Evolutionary conservation across 1,140 invertebrate species (phyloP), one percentile per base, ranked within the genome.

Genomic region (Drosophila pruinosa): DNA sequence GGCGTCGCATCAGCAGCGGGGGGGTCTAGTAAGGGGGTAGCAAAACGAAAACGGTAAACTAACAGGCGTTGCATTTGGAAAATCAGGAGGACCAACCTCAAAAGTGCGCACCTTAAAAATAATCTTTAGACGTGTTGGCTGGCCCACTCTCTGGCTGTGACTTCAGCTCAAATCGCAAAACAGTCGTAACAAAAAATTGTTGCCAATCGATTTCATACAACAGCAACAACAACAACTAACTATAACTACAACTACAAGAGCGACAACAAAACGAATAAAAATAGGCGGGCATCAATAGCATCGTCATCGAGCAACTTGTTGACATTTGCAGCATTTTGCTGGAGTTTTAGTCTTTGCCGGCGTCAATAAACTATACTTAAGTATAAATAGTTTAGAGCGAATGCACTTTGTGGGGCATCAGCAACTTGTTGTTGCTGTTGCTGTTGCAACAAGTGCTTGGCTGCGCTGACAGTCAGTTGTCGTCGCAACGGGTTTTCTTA

Each of bases 91-190:
- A 81, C 78, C 82, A 86, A 86, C 81, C 81, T 88, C 81, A 86
- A 86, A 86, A 86, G 82, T 86, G 81, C 81, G 81, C 81, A 86
- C 81, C 81, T 86, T 86, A 86, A 86, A 86, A 86, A 86, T 86
- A 88, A 86, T 86, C 77, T 86, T 81, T 78, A 86, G 75, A 88
- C 73, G 74, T 78, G 65, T 81, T 88, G 82, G 73, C 73, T 86
- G 68, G 68, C 68, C 67, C 57, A 58, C 59, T 59, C 47, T 50
- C 47, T 4, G 45, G 15, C 26, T 50, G 24, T 39, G 72, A 82
- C 45, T 83, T 54, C 28, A 59, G 70, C 63, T 67, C 54, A 79
- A 85, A 85, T 81, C 72, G 72, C 78, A 75, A 50, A 79, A 76
- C 71, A 71, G 61, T 63, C 64, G 70, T 56, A 64, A 61, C 61